phyloP scores from a whole-genome alignment of 1,140 invertebrate genomes.

The Halesus radiatus region DNA sequence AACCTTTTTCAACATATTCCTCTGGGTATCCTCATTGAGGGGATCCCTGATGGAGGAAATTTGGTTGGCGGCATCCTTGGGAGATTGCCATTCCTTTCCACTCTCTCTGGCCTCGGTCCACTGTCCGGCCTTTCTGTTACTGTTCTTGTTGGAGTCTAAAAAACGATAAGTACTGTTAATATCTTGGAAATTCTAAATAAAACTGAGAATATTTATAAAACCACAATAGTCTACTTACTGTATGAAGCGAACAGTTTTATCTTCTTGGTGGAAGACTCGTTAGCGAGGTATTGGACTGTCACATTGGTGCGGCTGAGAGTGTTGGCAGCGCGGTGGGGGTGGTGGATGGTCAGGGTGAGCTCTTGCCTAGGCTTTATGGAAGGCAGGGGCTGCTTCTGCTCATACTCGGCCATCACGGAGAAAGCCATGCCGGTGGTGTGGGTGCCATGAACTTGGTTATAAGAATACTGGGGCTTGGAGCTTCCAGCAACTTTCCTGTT shows the following conservation, averaged over 20 bases:
- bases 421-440: conserved; percentile 65
- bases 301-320: background rate
- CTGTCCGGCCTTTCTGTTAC: background rate
- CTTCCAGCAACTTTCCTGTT: conserved; percentile 64
- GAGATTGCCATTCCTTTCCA: conserved; percentile 19
- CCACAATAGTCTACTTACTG: conserved; percentile 15
- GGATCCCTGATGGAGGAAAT: conserved; percentile 53
- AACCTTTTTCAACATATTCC: conserved; percentile 69
- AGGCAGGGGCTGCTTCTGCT: conserved; percentile 63
- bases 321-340: conserved; percentile 3
- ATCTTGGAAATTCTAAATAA: too few relatives aligned
- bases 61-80: conserved; percentile 20
- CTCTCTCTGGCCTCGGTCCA: background rate
- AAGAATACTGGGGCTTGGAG: conserved; percentile 58
- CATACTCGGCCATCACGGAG: conserved; percentile 68
- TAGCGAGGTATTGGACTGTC: conserved; percentile 25
- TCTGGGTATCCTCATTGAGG: conserved; percentile 65
- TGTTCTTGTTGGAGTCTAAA: background rate
- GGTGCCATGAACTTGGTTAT: conserved; percentile 64
- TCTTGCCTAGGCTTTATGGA: conserved; percentile 63
- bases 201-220: too few relatives aligned
- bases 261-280: conserved; percentile 38
- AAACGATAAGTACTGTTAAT: too few relatives aligned
- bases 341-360: background rate
- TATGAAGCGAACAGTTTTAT: conserved; percentile 25